Evolutionary conservation across 2,113 vertebrate species (phyloP).

Genomic region (Stigmatopora argus): DNA sequence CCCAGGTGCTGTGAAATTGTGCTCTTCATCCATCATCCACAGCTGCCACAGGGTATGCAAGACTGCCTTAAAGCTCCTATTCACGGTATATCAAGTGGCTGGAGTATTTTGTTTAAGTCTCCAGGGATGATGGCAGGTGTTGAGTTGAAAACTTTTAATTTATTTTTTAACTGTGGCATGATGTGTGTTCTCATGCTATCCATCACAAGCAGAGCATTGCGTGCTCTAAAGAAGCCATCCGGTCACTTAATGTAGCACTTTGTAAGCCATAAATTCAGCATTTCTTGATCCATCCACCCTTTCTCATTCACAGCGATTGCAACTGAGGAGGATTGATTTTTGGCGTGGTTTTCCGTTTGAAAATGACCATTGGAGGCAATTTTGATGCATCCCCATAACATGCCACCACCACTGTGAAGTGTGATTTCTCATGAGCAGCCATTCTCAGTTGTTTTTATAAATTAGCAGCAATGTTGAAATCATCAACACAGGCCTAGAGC

Average conservation of each 20-base stretch:
- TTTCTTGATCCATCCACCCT: too few relatives aligned
- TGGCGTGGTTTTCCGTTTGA: neutral
- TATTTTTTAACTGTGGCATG: neutral
- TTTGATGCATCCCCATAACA: constrained; percentile 5
- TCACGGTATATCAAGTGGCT: neutral
- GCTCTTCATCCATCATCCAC: neutral
- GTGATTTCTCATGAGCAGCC: constrained; percentile 1
- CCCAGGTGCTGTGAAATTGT: neutral
- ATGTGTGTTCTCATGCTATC: neutral
- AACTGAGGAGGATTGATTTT: too few relatives aligned
- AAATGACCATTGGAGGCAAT: constrained; percentile 1
- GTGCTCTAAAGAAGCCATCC: neutral
- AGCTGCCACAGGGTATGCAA: neutral
- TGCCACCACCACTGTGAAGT: constrained; percentile 4
- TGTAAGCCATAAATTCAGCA: too few relatives aligned
- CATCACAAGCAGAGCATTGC: constrained; percentile 2
- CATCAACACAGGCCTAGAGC: too few relatives aligned
- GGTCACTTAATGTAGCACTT: too few relatives aligned
- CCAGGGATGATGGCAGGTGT: neutral
- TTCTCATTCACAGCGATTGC: too few relatives aligned
- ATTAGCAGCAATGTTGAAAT: too few relatives aligned
- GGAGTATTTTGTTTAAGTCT: neutral
- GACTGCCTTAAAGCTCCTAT: constrained; percentile 5
- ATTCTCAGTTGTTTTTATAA: too few relatives aligned
- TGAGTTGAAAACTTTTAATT: neutral